phyloP scores from a whole-genome alignment of 1,140 invertebrate genomes.

The Meloidogyne chitwoodi region DNA sequence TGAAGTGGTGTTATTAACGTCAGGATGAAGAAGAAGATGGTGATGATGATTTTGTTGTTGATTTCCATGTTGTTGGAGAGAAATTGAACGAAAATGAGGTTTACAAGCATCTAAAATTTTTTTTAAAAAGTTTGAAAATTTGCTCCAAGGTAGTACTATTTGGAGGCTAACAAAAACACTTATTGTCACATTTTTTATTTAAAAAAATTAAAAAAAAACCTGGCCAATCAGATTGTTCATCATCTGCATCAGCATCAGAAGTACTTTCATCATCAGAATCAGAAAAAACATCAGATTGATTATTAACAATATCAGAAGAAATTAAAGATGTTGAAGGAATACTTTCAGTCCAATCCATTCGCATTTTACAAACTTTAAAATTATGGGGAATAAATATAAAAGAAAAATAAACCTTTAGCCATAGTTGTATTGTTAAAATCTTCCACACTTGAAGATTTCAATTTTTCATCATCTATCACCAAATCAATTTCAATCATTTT shows the following conservation, averaged over 20 bases:
- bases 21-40: background rate
- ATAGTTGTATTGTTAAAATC: background rate
- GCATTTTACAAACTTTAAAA: slow-evolving; percentile 2
- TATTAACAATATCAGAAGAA: background rate
- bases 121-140: no score
- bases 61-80: background rate
- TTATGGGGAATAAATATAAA: background rate
- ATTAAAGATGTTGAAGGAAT: background rate
- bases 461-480: no score
- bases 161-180: background rate
- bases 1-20: background rate
- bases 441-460: background rate
- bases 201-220: background rate
- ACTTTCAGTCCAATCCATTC: slow-evolving; percentile 21
- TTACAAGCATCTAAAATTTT: background rate
- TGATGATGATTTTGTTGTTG: background rate
- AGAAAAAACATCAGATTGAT: slow-evolving; percentile 7
- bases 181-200: background rate
- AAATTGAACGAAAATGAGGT: background rate
- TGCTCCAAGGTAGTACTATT: no score
- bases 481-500: slow-evolving; percentile 17
- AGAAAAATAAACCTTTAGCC: background rate
- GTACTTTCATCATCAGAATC: background rate
- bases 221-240: slow-evolving; percentile 30
- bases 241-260: slow-evolving; percentile 24